A percentile compares a stretch with the other conserved stretches of the same genome.
Conservation (phyloP, 2,113 vertebrate species). For the Rhodinocichla rosea region DNA sequence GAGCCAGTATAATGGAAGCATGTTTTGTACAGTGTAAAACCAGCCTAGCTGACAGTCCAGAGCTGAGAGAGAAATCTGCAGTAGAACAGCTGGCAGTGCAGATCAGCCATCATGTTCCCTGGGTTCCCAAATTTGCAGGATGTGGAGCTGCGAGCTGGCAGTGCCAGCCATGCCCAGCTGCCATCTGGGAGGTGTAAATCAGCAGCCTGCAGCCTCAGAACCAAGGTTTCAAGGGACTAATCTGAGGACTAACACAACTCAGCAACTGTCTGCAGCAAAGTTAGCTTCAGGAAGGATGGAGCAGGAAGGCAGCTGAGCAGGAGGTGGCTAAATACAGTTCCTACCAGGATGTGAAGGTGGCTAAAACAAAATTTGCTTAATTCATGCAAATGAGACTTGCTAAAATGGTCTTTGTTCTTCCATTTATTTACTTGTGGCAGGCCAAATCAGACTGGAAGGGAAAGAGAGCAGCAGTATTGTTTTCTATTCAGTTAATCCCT, state of each 20-base stretch:
- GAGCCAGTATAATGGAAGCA: not conserved
- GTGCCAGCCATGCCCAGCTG: not conserved
- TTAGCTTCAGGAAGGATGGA: not conserved
- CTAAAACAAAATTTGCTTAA: not conserved
- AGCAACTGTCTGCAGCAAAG: not conserved
- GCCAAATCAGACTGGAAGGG: not conserved
- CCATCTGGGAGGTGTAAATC: not conserved
- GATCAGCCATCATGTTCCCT: fast-evolving
- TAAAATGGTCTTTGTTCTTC: not conserved
- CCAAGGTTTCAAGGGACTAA: not conserved
- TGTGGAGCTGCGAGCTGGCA: not conserved
- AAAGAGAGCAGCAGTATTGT: not conserved
- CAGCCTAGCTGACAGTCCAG: not conserved
- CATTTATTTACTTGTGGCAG: not conserved
- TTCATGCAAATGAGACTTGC: not conserved
- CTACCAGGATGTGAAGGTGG: not conserved
- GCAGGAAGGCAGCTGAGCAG: not conserved
- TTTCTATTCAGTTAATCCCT: not conserved
- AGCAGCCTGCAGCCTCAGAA: not conserved
- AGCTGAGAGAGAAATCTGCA: not conserved
- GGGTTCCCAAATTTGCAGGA: not conserved
- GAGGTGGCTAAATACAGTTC: not conserved
- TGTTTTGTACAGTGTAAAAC: not conserved
- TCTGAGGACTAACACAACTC: not conserved
- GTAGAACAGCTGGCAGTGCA: not conserved